phyloP scores from a whole-genome alignment of 2,113 vertebrate genomes.

The Rhinolophus sinicus region DNA sequence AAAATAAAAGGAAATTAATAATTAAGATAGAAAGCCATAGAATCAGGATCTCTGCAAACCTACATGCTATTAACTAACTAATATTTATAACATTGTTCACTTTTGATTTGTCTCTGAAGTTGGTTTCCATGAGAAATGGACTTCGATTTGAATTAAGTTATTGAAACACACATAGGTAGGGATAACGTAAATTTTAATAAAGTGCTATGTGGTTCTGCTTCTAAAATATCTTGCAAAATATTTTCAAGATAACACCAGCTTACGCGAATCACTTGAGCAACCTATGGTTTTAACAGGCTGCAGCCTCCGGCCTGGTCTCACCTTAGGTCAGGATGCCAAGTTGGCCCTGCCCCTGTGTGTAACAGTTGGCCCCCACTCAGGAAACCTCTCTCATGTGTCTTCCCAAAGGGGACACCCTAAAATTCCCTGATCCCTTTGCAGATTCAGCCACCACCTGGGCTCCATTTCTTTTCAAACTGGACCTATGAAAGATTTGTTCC shows the following conservation, averaged over 20 bases:
- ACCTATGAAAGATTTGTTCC: conserved; percentile 31
- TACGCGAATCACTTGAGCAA: neutral
- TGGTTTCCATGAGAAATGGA: neutral
- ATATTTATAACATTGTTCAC: neutral
- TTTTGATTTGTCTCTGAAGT: neutral
- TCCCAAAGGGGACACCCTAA: neutral
- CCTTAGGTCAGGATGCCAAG: neutral
- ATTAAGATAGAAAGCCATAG: neutral
- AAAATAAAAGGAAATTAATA: neutral
- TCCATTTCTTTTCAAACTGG: conserved; percentile 42
- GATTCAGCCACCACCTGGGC: neutral
- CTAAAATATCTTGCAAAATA: neutral
- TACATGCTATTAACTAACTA: neutral
- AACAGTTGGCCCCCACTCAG: neutral
- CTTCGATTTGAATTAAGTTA: neutral
- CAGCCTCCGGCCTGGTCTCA: neutral
- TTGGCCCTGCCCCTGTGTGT: neutral
- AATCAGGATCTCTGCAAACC: neutral
- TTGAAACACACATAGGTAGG: neutral
- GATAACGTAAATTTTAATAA: neutral
- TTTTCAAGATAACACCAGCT: neutral
- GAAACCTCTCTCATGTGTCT: neutral
- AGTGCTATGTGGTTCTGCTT: neutral
- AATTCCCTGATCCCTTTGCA: neutral
- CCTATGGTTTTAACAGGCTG: neutral